A percentile compares a stretch with the other conserved stretches of the same genome.
Conservation (phyloP, 2,797 vertebrate genomes). For the Myiothlypis coronata region DNA sequence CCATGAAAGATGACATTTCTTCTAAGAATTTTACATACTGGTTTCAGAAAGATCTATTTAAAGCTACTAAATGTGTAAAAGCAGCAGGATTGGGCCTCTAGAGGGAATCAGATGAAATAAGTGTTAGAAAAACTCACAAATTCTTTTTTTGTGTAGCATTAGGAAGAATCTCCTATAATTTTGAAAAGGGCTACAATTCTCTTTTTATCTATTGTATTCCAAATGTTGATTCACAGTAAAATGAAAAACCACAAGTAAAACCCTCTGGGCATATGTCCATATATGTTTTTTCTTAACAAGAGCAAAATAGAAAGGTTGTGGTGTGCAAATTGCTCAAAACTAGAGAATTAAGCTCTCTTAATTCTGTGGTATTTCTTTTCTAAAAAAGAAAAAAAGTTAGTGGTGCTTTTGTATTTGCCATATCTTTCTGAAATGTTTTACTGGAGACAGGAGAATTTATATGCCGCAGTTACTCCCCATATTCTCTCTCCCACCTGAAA, state of each 20-base stretch:
- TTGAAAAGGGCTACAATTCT: not conserved
- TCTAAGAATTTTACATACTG: not conserved
- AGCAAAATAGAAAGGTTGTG: not conserved
- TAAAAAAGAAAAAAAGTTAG: not conserved
- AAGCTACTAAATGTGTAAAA: not conserved
- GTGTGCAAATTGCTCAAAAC: not conserved
- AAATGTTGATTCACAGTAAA: not conserved
- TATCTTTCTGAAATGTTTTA: not conserved
- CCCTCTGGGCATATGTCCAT: not conserved
- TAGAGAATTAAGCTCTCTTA: not conserved
- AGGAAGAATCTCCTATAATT: not conserved
- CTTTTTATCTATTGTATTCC: not conserved
- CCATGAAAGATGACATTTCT: not conserved
- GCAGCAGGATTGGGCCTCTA: not conserved
- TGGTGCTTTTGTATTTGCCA: not conserved
- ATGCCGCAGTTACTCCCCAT: not conserved
- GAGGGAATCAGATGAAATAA: not conserved
- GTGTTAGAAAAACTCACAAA: not conserved
- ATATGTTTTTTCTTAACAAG: not conserved
- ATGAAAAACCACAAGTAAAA: not conserved
- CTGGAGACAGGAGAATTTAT: not conserved
- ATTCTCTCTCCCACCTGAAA: not conserved
- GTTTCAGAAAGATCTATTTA: not conserved
- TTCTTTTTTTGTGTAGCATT: not conserved
- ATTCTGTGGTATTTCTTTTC: not conserved